phyloP scores from a whole-genome alignment of 2,797 vertebrate genomes.

The Lates japonicus region DNA sequence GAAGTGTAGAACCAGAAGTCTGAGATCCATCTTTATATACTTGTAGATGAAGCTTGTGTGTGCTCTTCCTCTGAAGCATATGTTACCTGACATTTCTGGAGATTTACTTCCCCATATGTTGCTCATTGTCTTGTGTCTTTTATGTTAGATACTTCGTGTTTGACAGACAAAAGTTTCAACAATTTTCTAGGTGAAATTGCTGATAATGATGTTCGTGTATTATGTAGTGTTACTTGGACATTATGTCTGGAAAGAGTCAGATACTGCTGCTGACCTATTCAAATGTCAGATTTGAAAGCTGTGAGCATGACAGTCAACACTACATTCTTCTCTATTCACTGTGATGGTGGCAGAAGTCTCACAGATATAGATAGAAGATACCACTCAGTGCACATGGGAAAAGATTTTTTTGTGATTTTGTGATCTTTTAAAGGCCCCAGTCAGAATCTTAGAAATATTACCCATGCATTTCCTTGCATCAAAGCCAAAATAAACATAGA shows the following conservation, averaged over 20 bases:
- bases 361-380: background rate
- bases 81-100: background rate
- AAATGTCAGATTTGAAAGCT: constrained; percentile 15
- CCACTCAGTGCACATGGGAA: background rate
- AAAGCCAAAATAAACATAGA: constrained; percentile 76
- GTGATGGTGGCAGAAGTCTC: background rate
- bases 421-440: constrained; percentile 42
- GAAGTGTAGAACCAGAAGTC: background rate
- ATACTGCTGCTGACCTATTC: background rate
- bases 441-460: constrained; percentile 47
- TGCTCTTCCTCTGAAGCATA: background rate
- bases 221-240: background rate
- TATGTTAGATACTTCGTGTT: background rate
- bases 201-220: background rate
- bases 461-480: constrained; percentile 68
- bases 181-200: background rate
- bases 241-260: background rate
- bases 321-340: background rate
- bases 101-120: background rate
- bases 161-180: background rate
- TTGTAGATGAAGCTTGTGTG: background rate
- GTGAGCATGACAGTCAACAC: background rate
- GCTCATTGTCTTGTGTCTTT: background rate
- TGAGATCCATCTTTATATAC: background rate
- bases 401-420: constrained; percentile 15